Base-by-base conservation (phyloP, 2,888 invertebrate species). In the Hirudinaria manillensis region DNA sequence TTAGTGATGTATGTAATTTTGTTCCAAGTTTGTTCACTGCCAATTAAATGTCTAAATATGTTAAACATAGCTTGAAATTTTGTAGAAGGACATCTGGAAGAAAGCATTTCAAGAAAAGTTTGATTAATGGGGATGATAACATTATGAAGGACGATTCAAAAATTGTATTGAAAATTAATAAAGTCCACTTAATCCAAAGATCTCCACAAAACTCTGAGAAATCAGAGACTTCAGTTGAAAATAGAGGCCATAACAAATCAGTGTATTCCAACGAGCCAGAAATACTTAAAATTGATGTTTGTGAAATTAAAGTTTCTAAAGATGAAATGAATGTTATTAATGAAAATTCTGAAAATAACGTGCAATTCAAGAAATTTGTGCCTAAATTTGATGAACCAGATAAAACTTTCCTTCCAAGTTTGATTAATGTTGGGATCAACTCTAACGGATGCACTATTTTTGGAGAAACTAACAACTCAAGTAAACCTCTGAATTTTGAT, bases 161-260 rank as follows among this genome's bases (percentile, higher is more conserved):
- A 32, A 24, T 72, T 29, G 72, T 72, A n/a, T 34, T 72, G 29
- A 72, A 72, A 34, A 72, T 72, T n/a, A 72, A 72, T 32, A 72
- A 72, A 55, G 16, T n/a, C 21, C 72, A 72, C 32, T 27, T 72
- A n/a, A 55, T 72, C 2, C 16, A 55, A 21, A 72, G 55, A 32
- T 19, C 24, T 10, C 19, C 51, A 38, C 38, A 38, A 70, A 6
- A 70, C 21, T 34, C 36, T 38, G 70, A 45, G 7, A 45, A 24
- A 1, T 24, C 29, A n/a, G 51, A 38, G 10, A 45, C n/a, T 51
- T 19, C 21, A 7, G 70, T 36, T 70, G 70, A 70, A 16, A 32
- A 0, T 55, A 16, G 34, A 6, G 55, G n/a, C 24, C 4, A 45
- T 45, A 16, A 45, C 10, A 45, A 45, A 16, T 45, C 16, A 16